These are phyloP conservation scores for Sceloporus undulatus DNA, from an alignment of 2,113 vertebrate genomes.

Conservation along the genomic window DNA sequence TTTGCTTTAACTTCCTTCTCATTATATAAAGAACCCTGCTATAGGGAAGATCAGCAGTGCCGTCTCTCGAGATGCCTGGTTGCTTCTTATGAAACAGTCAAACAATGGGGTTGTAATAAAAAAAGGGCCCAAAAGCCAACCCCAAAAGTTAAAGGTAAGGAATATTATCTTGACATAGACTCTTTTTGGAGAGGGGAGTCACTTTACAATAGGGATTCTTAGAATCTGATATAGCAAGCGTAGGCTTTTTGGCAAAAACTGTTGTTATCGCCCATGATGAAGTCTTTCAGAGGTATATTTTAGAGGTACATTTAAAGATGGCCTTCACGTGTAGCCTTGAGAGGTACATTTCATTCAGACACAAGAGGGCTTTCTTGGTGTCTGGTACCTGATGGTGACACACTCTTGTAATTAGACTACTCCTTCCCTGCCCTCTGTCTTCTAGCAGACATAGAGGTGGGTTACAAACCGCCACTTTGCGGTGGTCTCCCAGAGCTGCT, in stretches of 20 bases:
- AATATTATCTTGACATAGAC: not conserved
- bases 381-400: too few species aligned
- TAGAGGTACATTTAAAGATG: too few species aligned
- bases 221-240: not conserved
- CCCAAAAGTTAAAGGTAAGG: constrained; percentile 57
- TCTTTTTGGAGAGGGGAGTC: not conserved
- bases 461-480: too few species aligned
- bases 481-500: too few species aligned
- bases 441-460: too few species aligned
- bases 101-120: constrained; percentile 56
- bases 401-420: too few species aligned
- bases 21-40: constrained; percentile 39
- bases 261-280: not conserved
- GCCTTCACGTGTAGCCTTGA: too few species aligned
- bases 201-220: not conserved
- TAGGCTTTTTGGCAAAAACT: not conserved
- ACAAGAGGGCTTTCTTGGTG: too few species aligned
- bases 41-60: accelerated
- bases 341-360: too few species aligned
- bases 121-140: constrained; percentile 41
- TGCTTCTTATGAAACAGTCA: constrained; percentile 70
- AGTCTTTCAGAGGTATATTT: not conserved
- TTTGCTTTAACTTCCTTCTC: not conserved
- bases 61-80: constrained; percentile 66
- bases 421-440: too few species aligned